phyloP scores from a whole-genome alignment of 1,140 invertebrate genomes.

The Meloidogyne chitwoodi region DNA sequence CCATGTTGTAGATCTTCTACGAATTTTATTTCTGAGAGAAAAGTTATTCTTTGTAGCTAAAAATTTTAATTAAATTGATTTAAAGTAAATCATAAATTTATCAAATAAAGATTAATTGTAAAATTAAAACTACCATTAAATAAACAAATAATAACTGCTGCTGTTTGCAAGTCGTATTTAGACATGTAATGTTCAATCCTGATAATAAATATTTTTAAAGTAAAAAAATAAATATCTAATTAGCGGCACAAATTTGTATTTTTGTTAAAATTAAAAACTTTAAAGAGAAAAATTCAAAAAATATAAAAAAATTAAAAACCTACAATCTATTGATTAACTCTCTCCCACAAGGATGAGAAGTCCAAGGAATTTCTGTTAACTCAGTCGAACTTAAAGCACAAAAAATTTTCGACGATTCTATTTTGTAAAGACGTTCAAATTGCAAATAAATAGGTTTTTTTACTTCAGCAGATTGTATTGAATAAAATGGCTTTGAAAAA shows the following conservation, averaged over 20 bases:
- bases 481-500: background rate
- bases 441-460: background rate
- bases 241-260: too few relatives aligned
- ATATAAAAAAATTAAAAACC: background rate
- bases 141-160: slow-evolving; percentile 29
- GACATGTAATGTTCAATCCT: slow-evolving; percentile 23
- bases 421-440: background rate
- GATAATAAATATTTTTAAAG: background rate
- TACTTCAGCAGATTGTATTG: background rate
- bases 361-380: slow-evolving; percentile 14
- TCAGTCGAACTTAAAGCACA: background rate
- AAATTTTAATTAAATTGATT: too few relatives aligned
- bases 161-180: slow-evolving; percentile 23
- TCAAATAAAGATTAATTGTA: too few relatives aligned
- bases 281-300: background rate
- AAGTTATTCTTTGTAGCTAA: background rate
- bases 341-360: slow-evolving; percentile 23
- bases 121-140: background rate
- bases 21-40: background rate
- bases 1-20: slow-evolving; percentile 8
- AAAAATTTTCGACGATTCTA: background rate
- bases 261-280: too few relatives aligned
- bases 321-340: slow-evolving; percentile 26
- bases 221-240: too few relatives aligned
- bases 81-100: too few relatives aligned